These are phyloP conservation scores for Neolamprologus modestus DNA, from an alignment of 2,113 vertebrate genomes.

Conservation along the genomic window DNA sequence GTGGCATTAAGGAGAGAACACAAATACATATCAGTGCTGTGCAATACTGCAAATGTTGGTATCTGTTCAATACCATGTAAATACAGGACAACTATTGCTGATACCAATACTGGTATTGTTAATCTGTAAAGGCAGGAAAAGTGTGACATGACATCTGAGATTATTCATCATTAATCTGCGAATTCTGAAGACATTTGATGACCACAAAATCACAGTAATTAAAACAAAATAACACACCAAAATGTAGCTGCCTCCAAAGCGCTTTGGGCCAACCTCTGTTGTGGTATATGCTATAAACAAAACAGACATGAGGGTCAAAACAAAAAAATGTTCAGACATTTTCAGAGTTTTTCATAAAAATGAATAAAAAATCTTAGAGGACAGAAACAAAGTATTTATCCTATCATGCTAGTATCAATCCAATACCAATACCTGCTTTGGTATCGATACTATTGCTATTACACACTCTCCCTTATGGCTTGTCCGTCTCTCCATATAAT, in stretches of 20 bases:
- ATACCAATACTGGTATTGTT: not conserved
- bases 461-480: not conserved
- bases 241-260: rapidly evolving
- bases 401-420: not conserved
- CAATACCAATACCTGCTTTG: not conserved
- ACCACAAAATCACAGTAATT: not conserved
- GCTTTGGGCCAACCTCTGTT: not conserved
- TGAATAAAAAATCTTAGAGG: not conserved
- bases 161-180: not conserved
- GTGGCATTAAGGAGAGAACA: not conserved
- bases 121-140: not conserved
- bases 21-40: not conserved
- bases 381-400: not conserved
- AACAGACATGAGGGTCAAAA: not conserved
- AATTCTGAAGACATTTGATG: not conserved
- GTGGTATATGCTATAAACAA: not conserved
- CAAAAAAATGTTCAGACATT: not conserved
- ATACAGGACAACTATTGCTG: not conserved
- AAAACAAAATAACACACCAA: not conserved
- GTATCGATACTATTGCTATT: not conserved
- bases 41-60: not conserved
- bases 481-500: not conserved
- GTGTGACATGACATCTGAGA: not conserved
- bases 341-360: not conserved
- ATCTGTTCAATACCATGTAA: not conserved